Evolutionary conservation across 2,113 vertebrate species (phyloP).

Genomic region (Benitochromis conjunctus): DNA sequence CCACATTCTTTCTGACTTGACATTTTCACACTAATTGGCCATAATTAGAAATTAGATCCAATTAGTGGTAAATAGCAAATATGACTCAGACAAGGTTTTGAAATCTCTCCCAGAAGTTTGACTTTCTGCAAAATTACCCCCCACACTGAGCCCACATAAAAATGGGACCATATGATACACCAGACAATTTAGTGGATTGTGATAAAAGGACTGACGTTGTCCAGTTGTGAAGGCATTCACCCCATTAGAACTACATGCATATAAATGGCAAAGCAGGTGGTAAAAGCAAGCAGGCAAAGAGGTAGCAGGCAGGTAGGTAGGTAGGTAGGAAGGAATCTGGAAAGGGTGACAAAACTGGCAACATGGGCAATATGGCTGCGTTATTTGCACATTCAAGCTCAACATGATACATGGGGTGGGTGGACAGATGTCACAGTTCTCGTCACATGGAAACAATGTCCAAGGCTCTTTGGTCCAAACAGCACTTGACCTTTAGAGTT

Average conservation of each 20-base stretch:
- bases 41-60: conserved; percentile 40
- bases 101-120: conserved; percentile 1
- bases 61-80: conserved; percentile 36
- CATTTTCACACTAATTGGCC: conserved; percentile 48
- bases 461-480: neutral
- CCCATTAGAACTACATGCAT: conserved; percentile 72
- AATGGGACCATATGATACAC: conserved; percentile 29
- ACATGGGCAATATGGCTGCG: conserved; percentile 77
- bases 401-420: conserved; percentile 32
- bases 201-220: conserved; percentile 20
- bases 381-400: conserved; percentile 52
- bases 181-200: conserved; percentile 45
- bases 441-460: neutral
- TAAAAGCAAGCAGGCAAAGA: conserved; percentile 82
- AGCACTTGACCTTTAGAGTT: neutral
- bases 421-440: neutral
- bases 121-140: conserved; percentile 11
- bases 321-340: conserved; percentile 73
- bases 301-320: conserved; percentile 78
- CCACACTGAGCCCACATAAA: conserved; percentile 39
- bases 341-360: conserved; percentile 71
- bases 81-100: conserved; percentile 1
- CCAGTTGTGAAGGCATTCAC: conserved; percentile 52
- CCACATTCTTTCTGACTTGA: conserved; percentile 32
- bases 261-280: conserved; percentile 78